Evolutionary conservation across 1,140 invertebrate genomes (phyloP).

Genomic region (Cecropterus lyciades): DNA sequence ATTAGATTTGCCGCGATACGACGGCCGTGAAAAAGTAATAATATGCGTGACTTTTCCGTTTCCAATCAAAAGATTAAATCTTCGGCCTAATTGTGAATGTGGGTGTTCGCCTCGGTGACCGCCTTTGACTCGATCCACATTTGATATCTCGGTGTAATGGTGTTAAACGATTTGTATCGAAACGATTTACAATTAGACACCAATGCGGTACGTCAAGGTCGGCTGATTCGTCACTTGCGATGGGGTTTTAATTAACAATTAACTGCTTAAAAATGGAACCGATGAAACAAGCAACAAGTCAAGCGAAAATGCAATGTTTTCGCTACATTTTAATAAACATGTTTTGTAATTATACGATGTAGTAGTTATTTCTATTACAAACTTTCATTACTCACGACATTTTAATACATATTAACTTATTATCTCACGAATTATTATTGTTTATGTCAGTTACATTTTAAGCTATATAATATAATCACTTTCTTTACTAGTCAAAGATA

Average conservation of each 20-base stretch:
- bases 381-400: no score
- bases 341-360: no score
- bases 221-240: conserved; percentile 42
- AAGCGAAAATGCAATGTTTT: no score
- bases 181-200: conserved; percentile 34
- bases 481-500: no score
- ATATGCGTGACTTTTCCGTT: conserved; percentile 64
- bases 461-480: no score
- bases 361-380: no score
- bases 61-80: conserved; percentile 59
- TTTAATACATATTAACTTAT: no score
- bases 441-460: no score
- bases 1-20: conserved; percentile 56
- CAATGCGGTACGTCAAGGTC: conserved; percentile 48
- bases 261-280: no score
- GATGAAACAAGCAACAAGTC: no score
- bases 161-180: conserved; percentile 30
- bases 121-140: conserved; percentile 35
- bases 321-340: no score
- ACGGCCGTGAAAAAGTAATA: conserved; percentile 56
- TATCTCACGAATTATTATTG: no score
- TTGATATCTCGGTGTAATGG: conserved; percentile 24
- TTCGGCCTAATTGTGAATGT: conserved; percentile 45
- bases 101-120: conserved; percentile 45
- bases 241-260: conserved; percentile 15